phyloP scores from a whole-genome alignment of 2,113 vertebrate species.

The Silurus glanis region DNA sequence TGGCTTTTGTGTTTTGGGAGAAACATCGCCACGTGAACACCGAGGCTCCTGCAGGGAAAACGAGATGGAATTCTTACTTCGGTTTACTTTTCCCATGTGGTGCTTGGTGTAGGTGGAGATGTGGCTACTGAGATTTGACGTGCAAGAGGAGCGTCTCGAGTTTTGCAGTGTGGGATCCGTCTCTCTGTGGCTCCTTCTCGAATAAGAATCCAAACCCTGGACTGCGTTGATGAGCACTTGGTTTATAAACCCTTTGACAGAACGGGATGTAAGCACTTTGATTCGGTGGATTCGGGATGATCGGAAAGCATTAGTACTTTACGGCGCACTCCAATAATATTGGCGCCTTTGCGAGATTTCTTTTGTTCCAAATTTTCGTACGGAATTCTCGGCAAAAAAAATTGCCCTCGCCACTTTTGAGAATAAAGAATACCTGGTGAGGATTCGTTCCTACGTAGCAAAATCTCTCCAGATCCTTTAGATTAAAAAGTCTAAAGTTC shows the following conservation, averaged over 20 bases:
- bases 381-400: too few species aligned
- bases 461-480: too few species aligned
- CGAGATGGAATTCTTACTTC: not conserved
- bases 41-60: constrained; percentile 21
- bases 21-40: constrained; percentile 52
- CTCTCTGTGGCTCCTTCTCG: not conserved
- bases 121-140: not conserved
- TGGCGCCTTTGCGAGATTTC: too few species aligned
- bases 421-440: too few species aligned
- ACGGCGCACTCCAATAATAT: not conserved
- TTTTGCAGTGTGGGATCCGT: not conserved
- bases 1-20: constrained; percentile 42
- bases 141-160: not conserved
- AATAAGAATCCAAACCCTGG: not conserved
- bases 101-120: constrained; percentile 12
- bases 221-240: not conserved
- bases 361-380: too few species aligned
- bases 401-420: too few species aligned
- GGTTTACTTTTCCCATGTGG: constrained; percentile 10
- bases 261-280: not conserved
- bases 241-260: not conserved
- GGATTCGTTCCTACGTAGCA: too few species aligned
- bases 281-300: not conserved
- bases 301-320: not conserved
- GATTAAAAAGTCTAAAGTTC: too few species aligned